Base-by-base conservation (phyloP, 2,888 invertebrate genomes). In the Phorcus lineatus region DNA sequence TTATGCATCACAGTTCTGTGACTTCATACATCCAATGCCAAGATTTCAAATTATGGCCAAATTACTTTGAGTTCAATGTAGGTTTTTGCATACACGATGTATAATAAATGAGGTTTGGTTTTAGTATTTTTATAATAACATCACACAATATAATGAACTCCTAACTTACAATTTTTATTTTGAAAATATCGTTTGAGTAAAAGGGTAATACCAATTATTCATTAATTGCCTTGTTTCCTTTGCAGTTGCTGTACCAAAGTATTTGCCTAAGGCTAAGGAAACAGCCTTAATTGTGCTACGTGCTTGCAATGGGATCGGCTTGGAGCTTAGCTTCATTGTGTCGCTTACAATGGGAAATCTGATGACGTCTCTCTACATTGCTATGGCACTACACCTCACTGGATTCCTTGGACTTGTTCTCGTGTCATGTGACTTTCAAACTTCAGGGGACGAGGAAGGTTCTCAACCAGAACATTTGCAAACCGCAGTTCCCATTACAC, bases 261-360 rank as follows among this genome's bases (percentile, higher is more conserved):
- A 83, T 78, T 81, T 82, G 40, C 81, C 79, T 19, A 82, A 83
- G 31, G 82, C 82, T 24, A 86, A 88, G 31, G 89, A 89, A 40
- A 87, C 89, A 2, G 90, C 90, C 17, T 87, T 90, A 70, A 87
- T 88, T 2, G 84, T 84, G 31, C 89, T 88, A 83, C 84, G 89
- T 9, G 86, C 88, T 24, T 88, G 87, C 16, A 89, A 90, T 70
- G 89, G 89, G 9, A 54, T 89, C n/a, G 89, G 90, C 16, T 84
- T 90, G 54, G 87, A 87, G 28, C 77, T 84, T 40, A 83, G 82
- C 74, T 85, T 85, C 81, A 66, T 85, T 66, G 40, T 81, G 19
- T 85, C 85, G 19, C 75, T 85, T 16, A 75, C 80, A 28, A 55
- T 81, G 16, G 75, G 79, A 24, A 80, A 77, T 47, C 78, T 85